Evolutionary conservation across 2,113 vertebrate species (phyloP).

Genomic region (Ptychochromis oligacanthus): DNA sequence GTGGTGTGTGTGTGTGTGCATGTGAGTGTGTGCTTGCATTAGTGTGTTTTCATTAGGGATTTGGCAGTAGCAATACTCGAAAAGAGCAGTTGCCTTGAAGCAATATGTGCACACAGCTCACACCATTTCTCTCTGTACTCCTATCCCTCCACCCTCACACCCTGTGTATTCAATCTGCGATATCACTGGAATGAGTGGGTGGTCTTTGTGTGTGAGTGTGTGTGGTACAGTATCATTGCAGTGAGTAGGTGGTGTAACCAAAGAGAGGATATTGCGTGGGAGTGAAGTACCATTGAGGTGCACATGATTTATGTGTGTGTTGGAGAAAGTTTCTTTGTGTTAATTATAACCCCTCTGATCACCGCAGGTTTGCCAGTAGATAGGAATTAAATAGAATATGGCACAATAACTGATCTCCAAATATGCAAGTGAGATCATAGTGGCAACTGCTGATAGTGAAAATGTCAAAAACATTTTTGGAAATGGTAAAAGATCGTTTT

Average conservation of each 20-base stretch:
- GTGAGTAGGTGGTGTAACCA: slow-evolving; percentile 74
- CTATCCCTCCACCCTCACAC: slow-evolving; percentile 52
- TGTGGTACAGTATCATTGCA: slow-evolving; percentile 52
- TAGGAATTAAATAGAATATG: background rate
- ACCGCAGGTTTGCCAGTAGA: background rate
- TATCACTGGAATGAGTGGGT: slow-evolving; percentile 68
- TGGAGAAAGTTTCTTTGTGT: slow-evolving; percentile 36
- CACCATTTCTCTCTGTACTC: slow-evolving; percentile 46
- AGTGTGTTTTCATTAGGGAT: slow-evolving; percentile 45
- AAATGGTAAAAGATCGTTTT: background rate
- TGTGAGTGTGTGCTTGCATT: slow-evolving; percentile 21
- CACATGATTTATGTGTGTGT: slow-evolving; percentile 51
- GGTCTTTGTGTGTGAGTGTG: slow-evolving; percentile 46
- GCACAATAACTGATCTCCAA: background rate
- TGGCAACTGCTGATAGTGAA: background rate
- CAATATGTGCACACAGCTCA: slow-evolving; percentile 57
- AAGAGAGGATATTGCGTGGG: slow-evolving; percentile 74
- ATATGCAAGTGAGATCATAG: slow-evolving; percentile 21
- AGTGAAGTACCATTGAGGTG: slow-evolving; percentile 73
- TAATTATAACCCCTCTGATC: slow-evolving; percentile 46
- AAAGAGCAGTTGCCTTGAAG: slow-evolving; percentile 70
- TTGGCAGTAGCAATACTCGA: slow-evolving; percentile 50
- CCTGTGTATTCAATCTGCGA: slow-evolving; percentile 61
- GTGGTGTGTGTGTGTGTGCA: slow-evolving; percentile 37
- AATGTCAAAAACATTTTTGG: background rate